These are phyloP conservation scores for Lutjanus erythropterus DNA, from an alignment of 2,113 vertebrate genomes.

Conservation along the genomic window DNA sequence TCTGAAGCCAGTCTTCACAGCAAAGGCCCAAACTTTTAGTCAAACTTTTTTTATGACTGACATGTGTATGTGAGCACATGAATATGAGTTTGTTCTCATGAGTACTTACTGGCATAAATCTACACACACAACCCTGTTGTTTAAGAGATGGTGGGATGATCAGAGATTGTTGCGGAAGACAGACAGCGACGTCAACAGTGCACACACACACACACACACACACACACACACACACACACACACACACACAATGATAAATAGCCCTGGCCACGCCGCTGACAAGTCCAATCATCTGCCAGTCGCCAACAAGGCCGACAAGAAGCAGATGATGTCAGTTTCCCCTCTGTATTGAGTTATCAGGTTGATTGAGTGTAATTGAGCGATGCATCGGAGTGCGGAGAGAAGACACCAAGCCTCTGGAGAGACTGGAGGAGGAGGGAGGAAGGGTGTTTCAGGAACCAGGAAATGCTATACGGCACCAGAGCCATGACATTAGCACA, in stretches of 20 bases:
- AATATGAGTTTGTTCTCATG: neutral
- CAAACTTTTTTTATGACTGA: neutral
- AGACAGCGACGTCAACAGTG: slow-evolving; percentile 1
- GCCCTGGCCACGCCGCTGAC: slow-evolving; percentile 45
- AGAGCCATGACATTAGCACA: slow-evolving; percentile 57
- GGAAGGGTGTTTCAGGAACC: slow-evolving; percentile 69
- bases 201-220: neutral
- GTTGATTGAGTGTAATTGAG: slow-evolving; percentile 80
- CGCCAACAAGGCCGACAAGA: slow-evolving; percentile 62
- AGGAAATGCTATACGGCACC: slow-evolving; percentile 55
- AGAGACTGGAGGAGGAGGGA: slow-evolving; percentile 55
- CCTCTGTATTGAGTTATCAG: slow-evolving; percentile 76
- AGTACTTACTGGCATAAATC: neutral
- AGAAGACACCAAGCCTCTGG: slow-evolving; percentile 63
- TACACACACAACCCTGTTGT: neutral
- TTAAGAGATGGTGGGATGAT: slow-evolving; percentile 5
- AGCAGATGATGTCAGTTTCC: slow-evolving; percentile 78
- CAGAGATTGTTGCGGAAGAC: slow-evolving; percentile 11
- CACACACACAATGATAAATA: slow-evolving; percentile 36
- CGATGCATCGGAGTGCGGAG: slow-evolving; percentile 75
- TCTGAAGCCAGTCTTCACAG: neutral
- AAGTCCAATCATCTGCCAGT: slow-evolving; percentile 67
- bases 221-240: no score
- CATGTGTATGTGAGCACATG: neutral
- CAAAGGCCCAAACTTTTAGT: neutral